Evolutionary conservation across 2,888 invertebrate species (phyloP), one percentile per base, ranked within the genome.

Genomic region (Elegia similella): DNA sequence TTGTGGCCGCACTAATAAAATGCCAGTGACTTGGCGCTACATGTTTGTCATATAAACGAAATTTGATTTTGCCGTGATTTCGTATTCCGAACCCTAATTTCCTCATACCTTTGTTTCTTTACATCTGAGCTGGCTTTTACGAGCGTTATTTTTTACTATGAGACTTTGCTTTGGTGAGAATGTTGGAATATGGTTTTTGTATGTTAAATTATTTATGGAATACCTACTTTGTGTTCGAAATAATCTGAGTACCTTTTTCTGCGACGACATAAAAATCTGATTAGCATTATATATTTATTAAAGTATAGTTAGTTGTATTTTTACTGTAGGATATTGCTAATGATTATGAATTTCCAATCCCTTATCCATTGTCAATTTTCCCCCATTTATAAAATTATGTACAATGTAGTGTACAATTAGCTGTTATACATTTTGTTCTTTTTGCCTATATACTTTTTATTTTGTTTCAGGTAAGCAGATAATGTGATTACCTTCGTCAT

Each of bases 1-100:
- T 23, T 23, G 23, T 23, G 23, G 2, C 5, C 23, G 69, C 72
- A 77, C 80, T 85, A 86, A 86, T 86, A 84, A 86, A 84, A 88
- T 77, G 76, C 73, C 78, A 73, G 73, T 68, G 69, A 73, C 74
- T 75, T 75, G 76, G 71, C 71, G 70, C 70, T 69, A 81, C 82
- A 82, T 80, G 84, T 84, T 84, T 83, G 76, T 80, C 79, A 77
- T 80, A 78, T 80, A 78, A 79, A 81, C 75, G 73, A 78, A 83
- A 84, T 84, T 80, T 80, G 82, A 84, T 83, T 82, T 79, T 65
- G 67, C 62, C 70, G 70, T 73, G 75, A 80, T 77, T 81, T 72
- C 72, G 70, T 75, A 75, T 76, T 78, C 78, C 76, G 72, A 80
- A 80, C 73, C 73, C 71, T 76, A 76, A 79, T 81, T 79, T 78